These are phyloP conservation scores for Aspidiotus destructor DNA, from an alignment of 2,888 invertebrate genomes.

Conservation along the genomic window DNA sequence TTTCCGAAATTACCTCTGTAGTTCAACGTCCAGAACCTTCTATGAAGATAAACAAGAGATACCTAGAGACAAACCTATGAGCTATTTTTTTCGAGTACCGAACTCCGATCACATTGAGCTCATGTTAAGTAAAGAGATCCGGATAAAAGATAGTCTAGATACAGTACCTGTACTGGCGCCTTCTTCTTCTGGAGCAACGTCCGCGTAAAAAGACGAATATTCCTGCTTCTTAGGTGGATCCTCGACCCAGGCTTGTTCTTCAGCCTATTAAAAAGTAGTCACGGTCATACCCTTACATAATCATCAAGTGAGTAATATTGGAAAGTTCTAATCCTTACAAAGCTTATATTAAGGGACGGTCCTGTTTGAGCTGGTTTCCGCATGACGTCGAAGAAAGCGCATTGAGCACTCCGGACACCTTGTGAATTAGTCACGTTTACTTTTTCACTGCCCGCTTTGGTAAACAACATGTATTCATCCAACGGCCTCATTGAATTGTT, in stretches of 20 bases:
- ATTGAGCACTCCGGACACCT: constrained; percentile 76
- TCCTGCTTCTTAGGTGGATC: constrained; percentile 68
- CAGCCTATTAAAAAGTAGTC: constrained; percentile 49
- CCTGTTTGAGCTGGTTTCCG: constrained; percentile 49
- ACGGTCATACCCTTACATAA: neutral
- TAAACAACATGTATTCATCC: constrained; percentile 87
- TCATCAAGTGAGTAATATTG: too few relatives aligned
- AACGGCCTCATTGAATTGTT: constrained; percentile 73
- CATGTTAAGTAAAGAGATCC: too few relatives aligned
- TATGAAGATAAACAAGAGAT: too few relatives aligned
- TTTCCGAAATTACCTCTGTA: too few relatives aligned
- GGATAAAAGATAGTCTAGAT: too few relatives aligned
- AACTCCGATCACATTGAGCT: too few relatives aligned
- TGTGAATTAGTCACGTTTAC: constrained; percentile 79
- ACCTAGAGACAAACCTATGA: too few relatives aligned
- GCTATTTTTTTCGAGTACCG: too few relatives aligned
- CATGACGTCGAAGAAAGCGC: constrained; percentile 63
- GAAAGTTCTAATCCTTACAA: constrained; percentile 40
- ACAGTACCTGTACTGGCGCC: constrained; percentile 49
- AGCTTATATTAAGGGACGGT: constrained; percentile 50
- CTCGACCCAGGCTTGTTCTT: constrained; percentile 65
- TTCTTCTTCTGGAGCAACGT: constrained; percentile 66
- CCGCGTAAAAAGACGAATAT: constrained; percentile 64
- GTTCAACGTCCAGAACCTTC: too few relatives aligned
- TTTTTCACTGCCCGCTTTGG: constrained; percentile 69